These are phyloP conservation scores for Psylliodes chrysocephalus DNA, from an alignment of 2,888 invertebrate genomes.

Conservation along the genomic window DNA sequence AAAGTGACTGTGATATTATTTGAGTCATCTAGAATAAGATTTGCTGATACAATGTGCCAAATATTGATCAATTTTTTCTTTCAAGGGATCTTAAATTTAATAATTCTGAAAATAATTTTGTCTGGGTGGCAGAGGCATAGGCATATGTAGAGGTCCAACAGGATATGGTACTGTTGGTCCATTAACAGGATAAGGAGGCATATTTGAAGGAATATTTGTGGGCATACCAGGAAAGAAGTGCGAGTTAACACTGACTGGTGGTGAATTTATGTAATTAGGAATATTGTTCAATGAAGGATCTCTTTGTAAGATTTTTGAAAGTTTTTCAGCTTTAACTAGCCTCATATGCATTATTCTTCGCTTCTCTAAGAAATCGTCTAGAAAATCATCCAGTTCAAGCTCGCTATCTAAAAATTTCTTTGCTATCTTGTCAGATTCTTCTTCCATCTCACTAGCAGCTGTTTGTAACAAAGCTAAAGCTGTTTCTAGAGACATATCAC, in stretches of 20 bases:
- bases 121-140: conserved; percentile 67
- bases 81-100: conserved; percentile 41
- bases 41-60: not conserved
- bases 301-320: conserved; percentile 76
- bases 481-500: conserved; percentile 84
- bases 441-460: conserved; percentile 92
- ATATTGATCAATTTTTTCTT: not conserved
- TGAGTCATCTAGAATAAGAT: not conserved
- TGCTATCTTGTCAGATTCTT: conserved; percentile 87
- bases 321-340: conserved; percentile 93
- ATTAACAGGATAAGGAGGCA: conserved; percentile 53
- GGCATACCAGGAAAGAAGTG: conserved; percentile 66
- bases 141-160: conserved; percentile 79
- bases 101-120: conserved; percentile 59
- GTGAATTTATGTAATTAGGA: conserved; percentile 61
- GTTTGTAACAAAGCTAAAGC: conserved; percentile 90
- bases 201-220: conserved; percentile 43
- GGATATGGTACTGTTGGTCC: conserved; percentile 71
- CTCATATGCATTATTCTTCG: conserved; percentile 83
- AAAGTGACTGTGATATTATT: not conserved
- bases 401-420: conserved; percentile 82
- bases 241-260: conserved; percentile 59
- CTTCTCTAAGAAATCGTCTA: conserved; percentile 82
- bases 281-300: conserved; percentile 56
- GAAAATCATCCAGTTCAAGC: conserved; percentile 81